Evolutionary conservation across 2,113 vertebrate species (phyloP), one percentile per base, ranked within the genome.

Genomic region (Trogon melanurus): DNA sequence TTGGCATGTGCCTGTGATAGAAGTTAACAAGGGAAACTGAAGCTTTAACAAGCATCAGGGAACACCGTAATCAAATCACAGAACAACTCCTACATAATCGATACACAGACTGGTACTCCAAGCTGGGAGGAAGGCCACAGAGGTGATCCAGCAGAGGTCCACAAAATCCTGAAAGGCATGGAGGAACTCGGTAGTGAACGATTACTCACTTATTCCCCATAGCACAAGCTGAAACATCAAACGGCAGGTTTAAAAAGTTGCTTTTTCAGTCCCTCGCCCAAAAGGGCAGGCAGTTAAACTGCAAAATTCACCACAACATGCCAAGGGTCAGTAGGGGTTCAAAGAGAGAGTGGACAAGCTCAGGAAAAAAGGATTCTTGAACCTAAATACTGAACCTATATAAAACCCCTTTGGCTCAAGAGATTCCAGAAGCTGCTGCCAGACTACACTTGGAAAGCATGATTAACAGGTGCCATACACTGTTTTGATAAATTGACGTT

Each of bases 11-110:
- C 41, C 76, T 67, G 53, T 78, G 92, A 92, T 56, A 48, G 60
- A 93, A 79, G 91, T 78, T 95, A 93, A 89, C 45, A 79, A 51
- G 57, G 73, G 69, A 81, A 94, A 86, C 34, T 34, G 50, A n/a
- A 93, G 47, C 79, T 93, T 84, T 95, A 85, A 72, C 79, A 78
- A 88, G 32, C 45, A 34, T 30, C 2, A 0, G 67, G 78, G 72
- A 94, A 79, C 3, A 16, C 34, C 1, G 1, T 50, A 67, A 84
- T 65, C 61, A 54, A 57, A 86, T n/a, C 44, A 73, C 6, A 8
- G 51, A 93, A 84, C 12, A 48, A 65, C 29, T 86, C 90, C 65
- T 91, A 69, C 53, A 12, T 32, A 67, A 64, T 56, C 2, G 0
- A 50, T 34, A 73, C 17, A 62, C 51, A 38, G 45, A 85, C 36